Evolutionary conservation across 1,140 invertebrate species (phyloP).

Genomic region (Ceratitis capitata): DNA sequence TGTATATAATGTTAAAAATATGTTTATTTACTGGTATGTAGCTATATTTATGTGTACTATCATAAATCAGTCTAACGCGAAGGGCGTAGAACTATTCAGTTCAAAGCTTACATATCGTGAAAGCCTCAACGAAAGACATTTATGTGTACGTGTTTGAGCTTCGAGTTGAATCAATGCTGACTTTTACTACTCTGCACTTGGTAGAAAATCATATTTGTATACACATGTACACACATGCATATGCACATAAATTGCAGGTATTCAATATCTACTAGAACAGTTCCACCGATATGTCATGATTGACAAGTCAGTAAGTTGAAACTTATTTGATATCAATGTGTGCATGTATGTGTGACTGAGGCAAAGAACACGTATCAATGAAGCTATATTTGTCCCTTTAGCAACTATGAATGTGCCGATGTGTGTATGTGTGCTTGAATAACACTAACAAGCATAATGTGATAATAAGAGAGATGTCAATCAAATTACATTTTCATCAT

Average conservation of each 20-base stretch:
- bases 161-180: background rate
- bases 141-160: no score
- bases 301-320: background rate
- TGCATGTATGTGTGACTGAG: background rate
- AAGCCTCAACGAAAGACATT: background rate
- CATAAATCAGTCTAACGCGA: background rate
- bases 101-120: background rate
- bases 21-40: background rate
- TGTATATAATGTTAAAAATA: no score
- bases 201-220: background rate
- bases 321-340: background rate
- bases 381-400: background rate
- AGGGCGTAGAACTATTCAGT: background rate
- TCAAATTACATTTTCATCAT: slow-evolving; percentile 22
- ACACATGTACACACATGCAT: background rate
- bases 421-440: background rate
- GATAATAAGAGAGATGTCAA: background rate
- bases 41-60: background rate
- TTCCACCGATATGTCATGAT: background rate
- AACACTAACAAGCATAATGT: background rate
- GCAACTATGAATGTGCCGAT: background rate
- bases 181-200: background rate
- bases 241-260: background rate
- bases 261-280: slow-evolving; percentile 1
- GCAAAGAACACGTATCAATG: background rate